Evolutionary conservation across 2,797 vertebrate species (phyloP), one percentile per base, ranked within the genome.

Genomic region (Monodelphis domestica): DNA sequence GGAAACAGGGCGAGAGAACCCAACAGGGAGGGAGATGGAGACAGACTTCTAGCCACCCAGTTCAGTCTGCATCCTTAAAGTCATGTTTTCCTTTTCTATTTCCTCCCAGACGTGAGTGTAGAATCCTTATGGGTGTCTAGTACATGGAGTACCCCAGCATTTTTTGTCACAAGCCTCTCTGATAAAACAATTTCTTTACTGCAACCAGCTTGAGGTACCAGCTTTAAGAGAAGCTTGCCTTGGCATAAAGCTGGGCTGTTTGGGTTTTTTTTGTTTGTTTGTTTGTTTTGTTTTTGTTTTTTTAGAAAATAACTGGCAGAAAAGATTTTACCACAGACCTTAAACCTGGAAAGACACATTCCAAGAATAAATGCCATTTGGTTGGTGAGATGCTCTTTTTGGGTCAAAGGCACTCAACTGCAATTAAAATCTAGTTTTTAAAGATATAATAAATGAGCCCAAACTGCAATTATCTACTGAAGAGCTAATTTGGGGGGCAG

Each of bases 291-390:
- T n/a, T n/a, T n/a, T 87, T 56, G 3, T 50, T 84, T 57, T 3
- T 50, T 89, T 54, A 87, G 95, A 94, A 96, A 94, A 90, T 95
- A 53, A 5, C 5, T 96, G 91, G 90, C 90, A 91, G 94, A 91
- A 45, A 33, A 56, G 21, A 29, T 89, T 38, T 78, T 51, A 29
- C 87, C 89, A 0, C 53, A 55, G 94, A 50, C n/a, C 17, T 59
- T 53, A 88, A 90, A 51, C 63, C 87, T 55, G 78, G n/a, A 88
- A 57, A 57, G 70, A 89, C 89, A 24, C 53, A 54, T 94, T 87
- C 94, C 87, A 87, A 91, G 90, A 87, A 53, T 26, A 54, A 96
- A 90, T 90, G 88, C 53, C 50, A 30, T 57, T 91, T 93, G n/a
- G 89, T 94, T 53, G 57, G 29, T 84, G 89, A 93, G 53, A 53